phyloP scores from a whole-genome alignment of 1,140 invertebrate genomes.

The Calephelis virginiensis region DNA sequence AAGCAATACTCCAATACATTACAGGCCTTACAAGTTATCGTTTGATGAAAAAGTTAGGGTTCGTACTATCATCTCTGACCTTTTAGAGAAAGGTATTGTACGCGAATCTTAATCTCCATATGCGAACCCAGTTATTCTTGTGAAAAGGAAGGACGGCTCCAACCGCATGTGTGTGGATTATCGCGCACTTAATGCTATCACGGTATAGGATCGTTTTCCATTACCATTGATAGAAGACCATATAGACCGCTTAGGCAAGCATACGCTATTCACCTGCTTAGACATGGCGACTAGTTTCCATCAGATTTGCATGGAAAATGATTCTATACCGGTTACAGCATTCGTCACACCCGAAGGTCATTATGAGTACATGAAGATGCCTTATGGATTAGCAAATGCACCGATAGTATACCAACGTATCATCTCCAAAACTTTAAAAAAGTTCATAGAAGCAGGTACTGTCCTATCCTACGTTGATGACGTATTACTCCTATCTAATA shows the following conservation, averaged over 20 bases:
- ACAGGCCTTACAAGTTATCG: neutral
- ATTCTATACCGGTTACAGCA: neutral
- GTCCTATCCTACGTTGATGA: conserved; percentile 22
- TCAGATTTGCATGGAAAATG: neutral
- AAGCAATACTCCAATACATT: neutral
- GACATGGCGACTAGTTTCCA: conserved; percentile 11
- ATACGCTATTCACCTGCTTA: neutral
- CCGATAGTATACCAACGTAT: conserved; percentile 26
- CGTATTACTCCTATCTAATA: neutral
- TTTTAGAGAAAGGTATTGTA: conserved; percentile 8
- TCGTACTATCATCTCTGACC: neutral
- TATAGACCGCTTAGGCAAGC: conserved; percentile 10
- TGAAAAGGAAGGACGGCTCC: conserved; percentile 13
- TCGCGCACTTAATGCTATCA: neutral
- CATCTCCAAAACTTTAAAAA: conserved; percentile 17
- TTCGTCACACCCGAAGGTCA: conserved; percentile 26
- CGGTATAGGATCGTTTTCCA: conserved; percentile 2
- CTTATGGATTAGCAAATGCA: conserved; percentile 24
- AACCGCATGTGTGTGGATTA: too few species aligned
- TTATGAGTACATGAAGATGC: conserved; percentile 27
- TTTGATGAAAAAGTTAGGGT: neutral
- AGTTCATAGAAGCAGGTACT: conserved; percentile 10
- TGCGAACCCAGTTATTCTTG: neutral
- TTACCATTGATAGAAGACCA: conserved; percentile 17
- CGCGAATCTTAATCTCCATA: neutral